phyloP scores from a whole-genome alignment of 2,888 invertebrate species.

The Muscina levida region DNA sequence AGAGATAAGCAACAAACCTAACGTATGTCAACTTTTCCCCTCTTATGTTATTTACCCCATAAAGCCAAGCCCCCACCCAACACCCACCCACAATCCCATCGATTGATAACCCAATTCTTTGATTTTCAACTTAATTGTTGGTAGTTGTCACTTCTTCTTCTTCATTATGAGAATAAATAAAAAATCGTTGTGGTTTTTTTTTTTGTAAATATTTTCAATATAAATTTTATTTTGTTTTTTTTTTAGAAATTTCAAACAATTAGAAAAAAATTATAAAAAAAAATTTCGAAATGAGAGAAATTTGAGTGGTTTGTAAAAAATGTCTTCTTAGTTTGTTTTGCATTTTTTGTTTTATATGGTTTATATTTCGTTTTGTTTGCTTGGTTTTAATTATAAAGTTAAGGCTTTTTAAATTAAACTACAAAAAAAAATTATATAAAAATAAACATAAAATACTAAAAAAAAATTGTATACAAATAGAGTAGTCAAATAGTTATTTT shows the following conservation, averaged over 20 bases:
- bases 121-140: too few relatives aligned
- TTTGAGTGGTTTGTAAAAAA: conserved; percentile 31
- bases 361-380: conserved; percentile 36
- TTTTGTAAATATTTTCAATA: conserved; percentile 60
- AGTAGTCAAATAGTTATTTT: conserved; percentile 68
- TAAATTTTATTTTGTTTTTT: conserved; percentile 54
- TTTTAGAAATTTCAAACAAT: conserved; percentile 68
- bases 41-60: too few relatives aligned
- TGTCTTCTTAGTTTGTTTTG: conserved; percentile 62
- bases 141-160: too few relatives aligned
- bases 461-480: conserved; percentile 67
- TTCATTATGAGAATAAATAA: too few relatives aligned
- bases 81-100: too few relatives aligned
- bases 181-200: conserved; percentile 66
- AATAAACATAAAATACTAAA: conserved; percentile 70
- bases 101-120: too few relatives aligned
- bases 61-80: too few relatives aligned
- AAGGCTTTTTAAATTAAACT: conserved; percentile 55
- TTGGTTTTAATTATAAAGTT: conserved; percentile 44
- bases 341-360: too few relatives aligned
- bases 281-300: conserved; percentile 41
- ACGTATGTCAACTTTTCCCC: too few relatives aligned
- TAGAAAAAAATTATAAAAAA: conserved; percentile 48
- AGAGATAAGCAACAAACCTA: too few relatives aligned
- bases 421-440: conserved; percentile 61